A percentile compares a stretch with the other conserved stretches of the same genome.
Conservation (phyloP, 2,888 invertebrate genomes). For the Coecobrya sp. region DNA sequence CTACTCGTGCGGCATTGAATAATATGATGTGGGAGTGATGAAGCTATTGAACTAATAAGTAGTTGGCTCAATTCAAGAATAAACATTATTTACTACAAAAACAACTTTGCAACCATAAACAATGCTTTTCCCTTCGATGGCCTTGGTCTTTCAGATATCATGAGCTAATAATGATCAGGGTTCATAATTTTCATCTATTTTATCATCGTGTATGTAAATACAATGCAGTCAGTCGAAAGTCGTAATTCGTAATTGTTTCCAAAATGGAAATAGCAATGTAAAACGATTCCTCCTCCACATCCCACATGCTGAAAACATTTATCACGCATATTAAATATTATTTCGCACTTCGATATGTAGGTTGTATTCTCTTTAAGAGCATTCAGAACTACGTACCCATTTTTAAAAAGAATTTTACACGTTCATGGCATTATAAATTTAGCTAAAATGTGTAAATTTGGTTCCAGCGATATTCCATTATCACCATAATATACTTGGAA, state of each 20-base stretch:
- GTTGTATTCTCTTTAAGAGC: background rate
- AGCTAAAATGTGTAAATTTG: constrained; percentile 19
- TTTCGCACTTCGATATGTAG: background rate
- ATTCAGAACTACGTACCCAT: background rate
- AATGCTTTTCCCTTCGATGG: background rate
- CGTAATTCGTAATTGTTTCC: too few species aligned
- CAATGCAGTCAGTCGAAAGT: too few species aligned
- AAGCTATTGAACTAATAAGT: background rate
- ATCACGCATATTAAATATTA: too few species aligned
- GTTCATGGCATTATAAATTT: background rate
- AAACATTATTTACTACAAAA: background rate
- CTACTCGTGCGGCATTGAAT: background rate
- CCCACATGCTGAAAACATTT: background rate
- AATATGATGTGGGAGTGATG: background rate
- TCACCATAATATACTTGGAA: background rate
- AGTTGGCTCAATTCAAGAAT: background rate
- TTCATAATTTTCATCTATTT: background rate
- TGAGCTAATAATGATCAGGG: background rate
- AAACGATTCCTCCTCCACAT: background rate
- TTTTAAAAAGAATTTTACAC: background rate
- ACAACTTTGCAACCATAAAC: background rate
- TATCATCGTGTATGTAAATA: too few species aligned
- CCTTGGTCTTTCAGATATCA: background rate
- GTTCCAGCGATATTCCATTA: constrained; percentile 25
- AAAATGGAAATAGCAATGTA: too few species aligned